phyloP scores from a whole-genome alignment of 92 coral and sea anemone species.

The Pocillopora grandis region DNA sequence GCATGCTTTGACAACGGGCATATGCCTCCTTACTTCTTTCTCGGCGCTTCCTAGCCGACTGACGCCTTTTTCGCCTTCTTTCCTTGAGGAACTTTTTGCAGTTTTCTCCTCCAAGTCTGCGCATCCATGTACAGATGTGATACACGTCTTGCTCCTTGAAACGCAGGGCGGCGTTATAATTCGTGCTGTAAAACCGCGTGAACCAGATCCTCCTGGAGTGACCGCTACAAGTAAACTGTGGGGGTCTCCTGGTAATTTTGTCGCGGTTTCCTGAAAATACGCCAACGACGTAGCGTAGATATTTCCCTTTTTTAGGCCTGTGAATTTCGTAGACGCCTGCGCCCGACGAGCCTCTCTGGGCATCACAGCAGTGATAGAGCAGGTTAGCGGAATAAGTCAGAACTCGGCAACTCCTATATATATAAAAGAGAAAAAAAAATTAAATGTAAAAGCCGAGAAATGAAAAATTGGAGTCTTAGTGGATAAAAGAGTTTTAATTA shows the following conservation, averaged over 20 bases:
- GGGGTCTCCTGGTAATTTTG: constrained; percentile 8
- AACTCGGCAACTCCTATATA: constrained; percentile 55
- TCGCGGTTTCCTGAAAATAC: constrained; percentile 92
- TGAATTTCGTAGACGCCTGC: constrained; percentile 87
- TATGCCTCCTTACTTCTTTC: neutral
- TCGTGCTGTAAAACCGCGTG: constrained; percentile 13
- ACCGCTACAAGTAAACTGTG: neutral
- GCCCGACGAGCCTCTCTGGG: constrained; percentile 91
- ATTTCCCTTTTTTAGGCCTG: constrained; percentile 34
- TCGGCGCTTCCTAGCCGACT: constrained; percentile 33
- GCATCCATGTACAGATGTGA: constrained; percentile 93
- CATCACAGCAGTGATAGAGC: constrained; percentile 93
- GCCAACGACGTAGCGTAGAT: constrained; percentile 72
- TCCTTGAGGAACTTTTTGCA: constrained; percentile 29
- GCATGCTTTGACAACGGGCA: constrained; percentile 2
- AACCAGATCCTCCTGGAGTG: neutral
- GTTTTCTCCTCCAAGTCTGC: constrained; percentile 36
- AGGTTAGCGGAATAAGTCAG: constrained; percentile 42
- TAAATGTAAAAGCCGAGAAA: neutral
- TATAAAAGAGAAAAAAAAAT: neutral
- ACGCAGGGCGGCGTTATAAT: constrained; percentile 91
- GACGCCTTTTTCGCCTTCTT: constrained; percentile 25
- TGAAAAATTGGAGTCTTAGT: neutral
- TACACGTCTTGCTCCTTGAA: constrained; percentile 69
- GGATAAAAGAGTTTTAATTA: no score